A percentile compares a stretch with the other conserved stretches of the same genome.
phyloP scores from a whole-genome alignment of 1,140 invertebrate genomes.

The Oryzaephilus surinamensis region DNA sequence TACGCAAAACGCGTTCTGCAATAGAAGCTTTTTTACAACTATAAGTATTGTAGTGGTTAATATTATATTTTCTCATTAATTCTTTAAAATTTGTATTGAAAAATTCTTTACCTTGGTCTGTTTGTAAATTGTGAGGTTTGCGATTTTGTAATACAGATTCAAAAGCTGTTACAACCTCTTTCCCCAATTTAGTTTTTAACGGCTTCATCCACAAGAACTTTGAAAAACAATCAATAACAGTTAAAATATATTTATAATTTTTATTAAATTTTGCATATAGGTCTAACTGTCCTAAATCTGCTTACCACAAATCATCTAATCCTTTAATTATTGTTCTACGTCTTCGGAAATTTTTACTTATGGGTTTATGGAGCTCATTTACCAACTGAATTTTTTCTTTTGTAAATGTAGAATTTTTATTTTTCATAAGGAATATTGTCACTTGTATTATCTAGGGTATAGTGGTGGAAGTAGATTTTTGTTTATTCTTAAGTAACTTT shows the following conservation, averaged over 20 bases:
- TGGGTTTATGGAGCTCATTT: constrained; percentile 2
- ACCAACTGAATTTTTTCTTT: constrained; percentile 2
- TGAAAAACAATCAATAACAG: constrained; percentile 36
- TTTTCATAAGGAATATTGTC: too few species aligned
- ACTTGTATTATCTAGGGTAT: too few species aligned
- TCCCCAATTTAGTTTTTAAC: constrained; percentile 30
- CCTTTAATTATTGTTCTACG: constrained; percentile 12
- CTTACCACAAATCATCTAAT: constrained; percentile 18
- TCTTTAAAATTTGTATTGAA: constrained; percentile 25
- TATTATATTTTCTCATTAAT: constrained; percentile 27
- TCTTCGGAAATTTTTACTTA: constrained; percentile 1
- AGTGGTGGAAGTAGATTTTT: too few species aligned
- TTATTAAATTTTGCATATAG: constrained; percentile 24
- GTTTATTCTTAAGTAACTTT: too few species aligned
- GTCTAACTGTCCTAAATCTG: constrained; percentile 19
- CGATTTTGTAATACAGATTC: constrained; percentile 5
- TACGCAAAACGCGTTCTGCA: constrained; percentile 36
- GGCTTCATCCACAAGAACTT: constrained; percentile 35
- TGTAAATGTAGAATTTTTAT: too few species aligned
- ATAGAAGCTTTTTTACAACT: constrained; percentile 34
- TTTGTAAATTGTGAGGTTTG: constrained; percentile 16
- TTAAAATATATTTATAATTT: constrained; percentile 33
- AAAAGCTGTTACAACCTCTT: constrained; percentile 3
- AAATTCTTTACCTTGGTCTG: constrained; percentile 30
- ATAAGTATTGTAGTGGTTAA: constrained; percentile 31